Evolutionary conservation across 2,113 vertebrate species (phyloP), one percentile per base, ranked within the genome.

Genomic region (Uria lomvia): DNA sequence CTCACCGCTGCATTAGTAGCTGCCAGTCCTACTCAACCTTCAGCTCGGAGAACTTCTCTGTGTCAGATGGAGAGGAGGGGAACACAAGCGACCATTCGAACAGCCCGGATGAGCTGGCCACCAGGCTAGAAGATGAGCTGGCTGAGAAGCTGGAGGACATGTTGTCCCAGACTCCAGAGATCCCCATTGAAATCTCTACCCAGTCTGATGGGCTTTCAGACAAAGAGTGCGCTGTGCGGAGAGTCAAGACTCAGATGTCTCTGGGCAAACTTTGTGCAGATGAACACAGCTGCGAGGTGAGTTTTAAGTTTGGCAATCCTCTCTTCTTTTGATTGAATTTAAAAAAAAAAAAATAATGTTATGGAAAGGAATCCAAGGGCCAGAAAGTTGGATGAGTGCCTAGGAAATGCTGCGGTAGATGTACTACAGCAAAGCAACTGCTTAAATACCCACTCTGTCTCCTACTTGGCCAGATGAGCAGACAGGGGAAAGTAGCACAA

Each of bases 211-310:
- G 99, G 53, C 99, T 99, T 62, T 99, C 99, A 0, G 99, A 99
- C 98, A 99, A 99, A 91, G 99, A 99, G 98, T 99, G 99, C 3
- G 99, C 99, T 0, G 99, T 99, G 67, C 98, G 99, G 88, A 98
- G 99, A 32, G 99, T 99, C 95, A 99, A 99, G 98, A 99, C 99
- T 30, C 99, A 99, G 98, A 99, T 99, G 98, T 99, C 99, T 6
- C 97, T 99, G 97, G 99, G 99, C 86, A 99, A 99, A 94, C 98
- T 99, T 80, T 99, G 99, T 92, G 97, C 98, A 1, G 99, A 99
- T 38, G 99, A 99, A 58, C 99, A 99, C 92, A 98, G 98, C 97
- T 99, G 99, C 21, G 99, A 99, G 99, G 99, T 99, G 60, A 96
- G 98, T 68, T 53, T 12, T 11, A 12, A 32, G 50, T n/a, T 83